phyloP scores from a whole-genome alignment of 2,113 vertebrate species.

The Platycercus adscitus region DNA sequence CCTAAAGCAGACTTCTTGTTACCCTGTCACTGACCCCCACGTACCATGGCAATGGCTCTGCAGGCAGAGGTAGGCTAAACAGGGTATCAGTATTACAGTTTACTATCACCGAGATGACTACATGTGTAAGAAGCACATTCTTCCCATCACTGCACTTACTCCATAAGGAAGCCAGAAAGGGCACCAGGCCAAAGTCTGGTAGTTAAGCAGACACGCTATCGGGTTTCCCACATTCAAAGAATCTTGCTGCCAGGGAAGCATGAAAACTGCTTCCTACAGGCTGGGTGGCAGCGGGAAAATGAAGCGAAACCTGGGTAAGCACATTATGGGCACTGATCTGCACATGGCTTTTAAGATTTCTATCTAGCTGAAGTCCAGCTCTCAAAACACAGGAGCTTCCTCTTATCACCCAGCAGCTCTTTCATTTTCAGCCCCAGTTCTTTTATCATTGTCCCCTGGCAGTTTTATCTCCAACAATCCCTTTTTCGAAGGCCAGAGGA shows the following conservation, averaged over 20 bases:
- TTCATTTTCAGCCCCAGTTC: conserved; percentile 54
- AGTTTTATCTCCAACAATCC: conserved; percentile 22
- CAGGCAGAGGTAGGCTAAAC: conserved; percentile 17
- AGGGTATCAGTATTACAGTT: conserved; percentile 50
- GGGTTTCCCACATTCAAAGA: conserved; percentile 59
- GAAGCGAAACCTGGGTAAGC: not conserved
- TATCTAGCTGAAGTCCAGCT: conserved; percentile 42
- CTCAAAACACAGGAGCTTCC: conserved; percentile 35
- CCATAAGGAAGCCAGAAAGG: conserved; percentile 48
- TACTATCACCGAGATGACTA: conserved; percentile 40
- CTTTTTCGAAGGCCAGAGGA: not conserved
- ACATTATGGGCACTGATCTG: not conserved
- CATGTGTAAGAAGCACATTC: conserved; percentile 59
- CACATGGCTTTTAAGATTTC: conserved; percentile 33
- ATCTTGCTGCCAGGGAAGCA: conserved; percentile 56
- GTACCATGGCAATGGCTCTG: not conserved
- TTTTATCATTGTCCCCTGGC: conserved; percentile 37
- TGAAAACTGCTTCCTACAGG: conserved; percentile 44
- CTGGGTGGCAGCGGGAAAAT: conserved; percentile 54
- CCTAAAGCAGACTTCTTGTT: not conserved
- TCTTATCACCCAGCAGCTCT: conserved; percentile 47
- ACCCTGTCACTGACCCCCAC: not conserved
- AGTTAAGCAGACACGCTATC: conserved; percentile 58
- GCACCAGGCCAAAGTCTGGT: conserved; percentile 48
- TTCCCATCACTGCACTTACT: conserved; percentile 50